These are phyloP conservation scores for Lepus europaeus DNA, from an alignment of 2,113 vertebrate species.

Conservation along the genomic window DNA sequence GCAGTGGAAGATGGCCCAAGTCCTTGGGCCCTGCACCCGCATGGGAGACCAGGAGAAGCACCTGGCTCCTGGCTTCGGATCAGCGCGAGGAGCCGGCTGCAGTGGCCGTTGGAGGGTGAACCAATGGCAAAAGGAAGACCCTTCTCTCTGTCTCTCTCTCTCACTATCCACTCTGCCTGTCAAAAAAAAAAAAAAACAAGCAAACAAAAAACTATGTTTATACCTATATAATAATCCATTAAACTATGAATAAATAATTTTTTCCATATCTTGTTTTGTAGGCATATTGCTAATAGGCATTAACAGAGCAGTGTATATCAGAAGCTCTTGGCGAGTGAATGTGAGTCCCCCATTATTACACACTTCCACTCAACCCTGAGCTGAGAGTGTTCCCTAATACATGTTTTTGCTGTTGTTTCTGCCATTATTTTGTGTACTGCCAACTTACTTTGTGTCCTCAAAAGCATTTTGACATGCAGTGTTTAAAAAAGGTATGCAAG, in stretches of 20 bases:
- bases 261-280: not conserved
- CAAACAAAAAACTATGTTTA: not conserved
- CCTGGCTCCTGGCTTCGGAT: no score
- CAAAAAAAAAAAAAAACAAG: no score
- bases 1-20: no score
- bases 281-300: not conserved
- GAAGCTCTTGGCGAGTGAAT: not conserved
- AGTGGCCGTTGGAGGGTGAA: no score
- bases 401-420: conserved; percentile 32
- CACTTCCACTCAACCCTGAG: not conserved
- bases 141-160: no score
- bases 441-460: conserved; percentile 47
- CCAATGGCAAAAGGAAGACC: no score
- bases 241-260: conserved; percentile 27
- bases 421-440: conserved; percentile 8
- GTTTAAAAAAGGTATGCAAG: conserved; percentile 2
- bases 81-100: no score
- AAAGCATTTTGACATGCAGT: conserved; percentile 29
- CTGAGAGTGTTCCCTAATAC: not conserved
- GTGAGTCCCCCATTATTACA: not conserved
- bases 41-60: no score
- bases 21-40: no score
- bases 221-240: not conserved
- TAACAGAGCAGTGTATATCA: not conserved
- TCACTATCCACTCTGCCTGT: no score